Conservation (phyloP, 2,888 invertebrate genomes). For the Diogma glabrata region DNA sequence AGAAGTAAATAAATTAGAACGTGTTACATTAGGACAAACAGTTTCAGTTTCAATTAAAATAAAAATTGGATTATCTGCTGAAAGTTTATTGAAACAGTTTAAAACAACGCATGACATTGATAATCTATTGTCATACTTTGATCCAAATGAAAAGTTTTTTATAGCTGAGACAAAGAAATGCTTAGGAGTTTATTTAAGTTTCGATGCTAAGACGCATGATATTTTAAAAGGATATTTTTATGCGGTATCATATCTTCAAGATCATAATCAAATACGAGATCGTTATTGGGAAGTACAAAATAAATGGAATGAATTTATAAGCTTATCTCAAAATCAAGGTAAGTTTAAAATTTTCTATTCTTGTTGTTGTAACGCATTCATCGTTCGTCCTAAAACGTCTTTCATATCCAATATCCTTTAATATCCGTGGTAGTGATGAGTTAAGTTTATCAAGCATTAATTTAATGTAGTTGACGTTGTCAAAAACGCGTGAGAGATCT, state of each 20-base stretch:
- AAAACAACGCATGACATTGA: conserved; percentile 33
- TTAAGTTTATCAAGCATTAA: too few species aligned
- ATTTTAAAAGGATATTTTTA: conserved; percentile 37
- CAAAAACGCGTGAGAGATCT: too few species aligned
- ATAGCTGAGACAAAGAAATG: conserved; percentile 34
- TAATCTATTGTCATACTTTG: conserved; percentile 35
- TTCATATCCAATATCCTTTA: too few species aligned
- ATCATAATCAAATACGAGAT: conserved; percentile 36
- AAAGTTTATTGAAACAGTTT: conserved; percentile 32
- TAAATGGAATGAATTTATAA: conserved; percentile 40
- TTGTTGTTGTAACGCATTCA: too few species aligned
- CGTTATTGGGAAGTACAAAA: conserved; percentile 39
- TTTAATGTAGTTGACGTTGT: too few species aligned
- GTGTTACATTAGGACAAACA: conserved; percentile 48
- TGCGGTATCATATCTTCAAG: conserved; percentile 36
- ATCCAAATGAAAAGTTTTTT: conserved; percentile 35
- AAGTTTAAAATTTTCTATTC: conserved; percentile 10
- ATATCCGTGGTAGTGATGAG: too few species aligned
- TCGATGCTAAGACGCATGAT: conserved; percentile 34
- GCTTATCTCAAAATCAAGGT: conserved; percentile 36
- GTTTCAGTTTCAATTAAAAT: conserved; percentile 35
- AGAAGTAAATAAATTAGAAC: conserved; percentile 59
- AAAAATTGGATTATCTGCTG: conserved; percentile 32
- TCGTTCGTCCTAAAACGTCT: too few species aligned
- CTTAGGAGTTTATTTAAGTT: conserved; percentile 35